These are phyloP conservation scores for Castor canadensis DNA, from an alignment of 2,113 vertebrate species.

Conservation along the genomic window DNA sequence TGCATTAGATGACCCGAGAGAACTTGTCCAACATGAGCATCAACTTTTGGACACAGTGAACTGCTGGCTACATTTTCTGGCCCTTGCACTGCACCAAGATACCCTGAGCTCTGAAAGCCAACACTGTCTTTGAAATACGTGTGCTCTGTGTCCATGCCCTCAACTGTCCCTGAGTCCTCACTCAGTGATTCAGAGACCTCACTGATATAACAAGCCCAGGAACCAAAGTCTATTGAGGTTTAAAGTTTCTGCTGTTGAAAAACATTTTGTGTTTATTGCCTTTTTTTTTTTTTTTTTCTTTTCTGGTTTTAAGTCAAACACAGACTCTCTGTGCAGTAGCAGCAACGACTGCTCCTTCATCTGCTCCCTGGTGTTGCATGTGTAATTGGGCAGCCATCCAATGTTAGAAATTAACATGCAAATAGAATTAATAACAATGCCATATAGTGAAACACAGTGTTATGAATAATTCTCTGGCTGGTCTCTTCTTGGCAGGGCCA, in stretches of 20 bases:
- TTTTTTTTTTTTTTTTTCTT: neutral
- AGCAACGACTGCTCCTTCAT: neutral
- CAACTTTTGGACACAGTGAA: slow-evolving; percentile 78
- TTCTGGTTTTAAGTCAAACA: neutral
- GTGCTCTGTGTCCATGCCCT: slow-evolving; percentile 66
- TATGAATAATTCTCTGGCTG: neutral
- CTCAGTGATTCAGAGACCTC: slow-evolving; percentile 72
- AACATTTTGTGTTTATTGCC: neutral
- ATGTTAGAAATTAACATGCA: slow-evolving; percentile 16
- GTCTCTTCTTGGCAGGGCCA: slow-evolving; percentile 12
- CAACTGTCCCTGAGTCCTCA: slow-evolving; percentile 55
- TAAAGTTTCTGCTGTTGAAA: neutral
- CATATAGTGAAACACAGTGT: neutral
- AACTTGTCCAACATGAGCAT: slow-evolving; percentile 61
- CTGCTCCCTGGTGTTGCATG: neutral
- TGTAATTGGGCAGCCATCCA: neutral
- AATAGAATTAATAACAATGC: neutral
- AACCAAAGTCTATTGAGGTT: neutral
- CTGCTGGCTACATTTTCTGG: slow-evolving; percentile 80
- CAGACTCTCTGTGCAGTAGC: neutral
- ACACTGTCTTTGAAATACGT: slow-evolving; percentile 78
- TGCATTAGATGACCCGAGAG: slow-evolving; percentile 58
- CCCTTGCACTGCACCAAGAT: slow-evolving; percentile 71
- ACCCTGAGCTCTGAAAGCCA: slow-evolving; percentile 72
- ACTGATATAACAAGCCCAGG: slow-evolving; percentile 61